phyloP scores from a whole-genome alignment of 2,888 invertebrate species.

The Panorpa germanica region DNA sequence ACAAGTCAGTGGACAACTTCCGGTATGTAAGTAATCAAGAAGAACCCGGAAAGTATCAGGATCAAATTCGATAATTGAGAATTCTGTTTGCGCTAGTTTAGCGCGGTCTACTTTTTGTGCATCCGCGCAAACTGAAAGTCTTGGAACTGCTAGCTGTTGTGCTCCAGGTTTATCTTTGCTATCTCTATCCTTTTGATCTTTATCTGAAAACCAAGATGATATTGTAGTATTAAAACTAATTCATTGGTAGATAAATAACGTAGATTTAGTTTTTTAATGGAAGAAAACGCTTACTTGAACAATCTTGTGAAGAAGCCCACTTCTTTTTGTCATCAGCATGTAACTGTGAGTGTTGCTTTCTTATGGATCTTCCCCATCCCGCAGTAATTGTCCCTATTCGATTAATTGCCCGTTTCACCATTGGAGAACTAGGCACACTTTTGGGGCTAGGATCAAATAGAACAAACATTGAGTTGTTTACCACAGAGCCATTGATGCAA shows the following conservation, averaged over 20 bases:
- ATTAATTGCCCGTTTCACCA: conserved; percentile 86
- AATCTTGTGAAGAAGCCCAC: conserved; percentile 83
- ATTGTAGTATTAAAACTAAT: no score
- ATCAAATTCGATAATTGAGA: conserved; percentile 88
- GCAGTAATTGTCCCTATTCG: conserved; percentile 76
- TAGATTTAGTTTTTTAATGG: conserved; percentile 1
- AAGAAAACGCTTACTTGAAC: conserved; percentile 51
- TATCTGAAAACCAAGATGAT: conserved; percentile 37
- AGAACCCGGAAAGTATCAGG: conserved; percentile 82
- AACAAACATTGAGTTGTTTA: not conserved
- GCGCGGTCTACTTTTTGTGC: conserved; percentile 85
- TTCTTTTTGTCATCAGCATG: conserved; percentile 80
- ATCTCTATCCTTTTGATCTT: conserved; percentile 63
- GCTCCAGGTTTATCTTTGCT: conserved; percentile 54
- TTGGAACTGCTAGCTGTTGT: conserved; percentile 61
- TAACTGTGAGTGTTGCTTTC: conserved; percentile 64
- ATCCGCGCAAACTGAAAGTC: conserved; percentile 82
- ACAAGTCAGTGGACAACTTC: conserved; percentile 80
- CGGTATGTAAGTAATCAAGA: conserved; percentile 81
- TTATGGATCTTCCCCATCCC: conserved; percentile 75
- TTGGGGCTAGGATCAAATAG: conserved; percentile 46
- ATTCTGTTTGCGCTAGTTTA: conserved; percentile 86
- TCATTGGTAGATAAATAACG: conserved; percentile 8
- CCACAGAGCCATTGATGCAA: not conserved
- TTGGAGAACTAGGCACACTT: conserved; percentile 84